phyloP scores from a whole-genome alignment of 2,113 vertebrate species.

The Aplodontia rufa region DNA sequence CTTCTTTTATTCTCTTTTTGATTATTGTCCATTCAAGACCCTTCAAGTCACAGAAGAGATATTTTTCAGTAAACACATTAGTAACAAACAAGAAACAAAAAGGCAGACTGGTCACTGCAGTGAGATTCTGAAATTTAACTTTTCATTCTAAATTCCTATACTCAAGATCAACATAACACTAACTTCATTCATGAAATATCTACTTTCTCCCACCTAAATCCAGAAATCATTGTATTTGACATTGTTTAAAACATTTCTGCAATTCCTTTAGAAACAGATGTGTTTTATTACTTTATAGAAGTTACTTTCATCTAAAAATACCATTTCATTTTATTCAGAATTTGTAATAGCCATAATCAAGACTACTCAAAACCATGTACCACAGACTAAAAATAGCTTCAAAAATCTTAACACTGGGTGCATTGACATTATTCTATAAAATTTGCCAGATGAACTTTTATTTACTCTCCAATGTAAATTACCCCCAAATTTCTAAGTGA shows the following conservation, averaged over 20 bases:
- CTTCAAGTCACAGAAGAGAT: not conserved
- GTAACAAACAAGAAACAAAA: too few relatives aligned
- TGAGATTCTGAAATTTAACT: not conserved
- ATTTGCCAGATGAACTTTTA: conserved; percentile 33
- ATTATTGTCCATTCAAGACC: not conserved
- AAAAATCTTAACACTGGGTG: conserved; percentile 7
- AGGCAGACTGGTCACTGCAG: not conserved
- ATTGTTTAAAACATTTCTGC: not conserved
- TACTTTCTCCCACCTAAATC: too few relatives aligned
- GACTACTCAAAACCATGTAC: conserved; percentile 6
- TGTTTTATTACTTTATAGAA: not conserved
- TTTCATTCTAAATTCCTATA: not conserved
- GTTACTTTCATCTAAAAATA: conserved; percentile 35
- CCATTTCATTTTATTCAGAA: conserved; percentile 38
- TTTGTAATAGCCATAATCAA: conserved; percentile 26
- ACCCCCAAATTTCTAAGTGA: conserved; percentile 3
- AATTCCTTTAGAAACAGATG: not conserved
- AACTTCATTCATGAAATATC: too few relatives aligned
- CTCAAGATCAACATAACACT: not conserved
- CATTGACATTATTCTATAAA: not conserved
- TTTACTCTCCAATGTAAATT: not conserved
- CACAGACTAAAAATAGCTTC: not conserved
- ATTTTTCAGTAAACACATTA: not conserved
- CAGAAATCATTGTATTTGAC: conserved; percentile 15
- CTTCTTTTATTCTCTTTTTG: not conserved